Base-by-base conservation (phyloP, 2,797 vertebrate species). In the Phataginus tricuspis region DNA sequence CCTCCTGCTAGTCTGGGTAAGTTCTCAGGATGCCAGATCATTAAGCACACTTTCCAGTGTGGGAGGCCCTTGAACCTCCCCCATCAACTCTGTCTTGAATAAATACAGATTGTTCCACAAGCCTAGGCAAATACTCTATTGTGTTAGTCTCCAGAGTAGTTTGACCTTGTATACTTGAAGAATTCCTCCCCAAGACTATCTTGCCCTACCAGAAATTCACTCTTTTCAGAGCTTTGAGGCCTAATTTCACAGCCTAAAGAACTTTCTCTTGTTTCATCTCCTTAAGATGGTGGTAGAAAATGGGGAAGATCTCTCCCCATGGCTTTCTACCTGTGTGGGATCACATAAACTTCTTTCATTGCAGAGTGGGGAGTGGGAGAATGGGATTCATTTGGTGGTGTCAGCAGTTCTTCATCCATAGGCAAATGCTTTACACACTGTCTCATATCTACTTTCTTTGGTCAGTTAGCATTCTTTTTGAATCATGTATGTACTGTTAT, bases 1-100 rank as follows among this genome's bases (percentile, higher is more conserved):
- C 90, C 59, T 92, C 78, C 45, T 0, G 7, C 71, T 83, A 42
- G 61, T 80, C 91, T 95, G 92, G 94, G 5, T 95, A 61, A 71
- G 72, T 92, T 94, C 79, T 90, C 79, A 84, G 92, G 95, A 91
- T 90, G 95, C 92, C 96, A 94, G 53, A 82, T 83, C 88, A 72
- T 74, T 84, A 93, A 95, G 34, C 91, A 94, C 86, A 90, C 86
- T 96, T 97, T 96, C 95, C 96, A 96, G 93, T 93, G 96, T 97
- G 95, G 97, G 96, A 97, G 94, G 94, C 96, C 91, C 69, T 91
- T 64, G 79, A 97, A 78, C 88, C 80, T 92, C 92, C 87, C 49
- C 86, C n/a, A 39, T 63, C 85, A 29, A 61, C 15, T 21, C 64
- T 61, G 61, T 66, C 51, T 71, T 77, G 94, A 95, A 94, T 91